phyloP scores from a whole-genome alignment of 2,888 invertebrate genomes.

The Hyposoter dolosus region DNA sequence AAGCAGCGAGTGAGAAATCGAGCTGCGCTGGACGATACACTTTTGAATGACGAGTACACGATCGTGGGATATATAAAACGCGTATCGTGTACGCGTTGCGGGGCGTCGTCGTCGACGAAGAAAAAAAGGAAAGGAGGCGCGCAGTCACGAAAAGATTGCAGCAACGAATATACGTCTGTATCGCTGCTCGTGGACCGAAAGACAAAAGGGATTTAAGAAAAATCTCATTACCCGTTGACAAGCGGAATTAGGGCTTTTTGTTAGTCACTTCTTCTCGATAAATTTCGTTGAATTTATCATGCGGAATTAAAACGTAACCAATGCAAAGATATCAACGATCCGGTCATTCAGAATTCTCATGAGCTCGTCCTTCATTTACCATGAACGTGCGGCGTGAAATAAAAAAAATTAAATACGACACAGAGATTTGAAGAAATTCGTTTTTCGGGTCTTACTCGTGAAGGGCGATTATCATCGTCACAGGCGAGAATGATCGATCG shows the following conservation, averaged over 20 bases:
- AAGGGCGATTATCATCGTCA: conserved; percentile 40
- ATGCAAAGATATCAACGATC: conserved; percentile 26
- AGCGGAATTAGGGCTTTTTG: conserved; percentile 4
- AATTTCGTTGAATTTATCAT: not conserved
- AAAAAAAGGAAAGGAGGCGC: conserved; percentile 28
- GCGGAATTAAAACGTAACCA: conserved; percentile 36
- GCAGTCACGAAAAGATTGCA: conserved; percentile 39
- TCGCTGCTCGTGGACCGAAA: not conserved
- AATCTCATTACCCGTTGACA: not conserved
- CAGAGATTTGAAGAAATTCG: conserved; percentile 58
- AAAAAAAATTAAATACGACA: conserved; percentile 41
- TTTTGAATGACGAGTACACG: conserved; percentile 12
- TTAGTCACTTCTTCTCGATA: not conserved
- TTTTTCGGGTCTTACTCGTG: conserved; percentile 38
- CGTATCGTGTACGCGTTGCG: conserved; percentile 47
- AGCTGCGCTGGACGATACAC: conserved; percentile 39
- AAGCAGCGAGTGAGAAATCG: conserved; percentile 47
- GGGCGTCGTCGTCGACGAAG: conserved; percentile 52
- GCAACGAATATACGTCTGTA: conserved; percentile 44
- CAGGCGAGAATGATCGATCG: conserved; percentile 55
- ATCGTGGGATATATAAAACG: conserved; percentile 36
- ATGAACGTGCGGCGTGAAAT: not conserved
- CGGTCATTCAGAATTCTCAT: not conserved
- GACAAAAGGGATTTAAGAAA: not conserved
- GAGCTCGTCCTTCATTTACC: not conserved